Percentiles rank a stretch among this genome's conserved stretches.
These are phyloP conservation scores for Dermochelys coriacea DNA, from an alignment of 2,797 vertebrate species.

Conservation along the genomic window DNA sequence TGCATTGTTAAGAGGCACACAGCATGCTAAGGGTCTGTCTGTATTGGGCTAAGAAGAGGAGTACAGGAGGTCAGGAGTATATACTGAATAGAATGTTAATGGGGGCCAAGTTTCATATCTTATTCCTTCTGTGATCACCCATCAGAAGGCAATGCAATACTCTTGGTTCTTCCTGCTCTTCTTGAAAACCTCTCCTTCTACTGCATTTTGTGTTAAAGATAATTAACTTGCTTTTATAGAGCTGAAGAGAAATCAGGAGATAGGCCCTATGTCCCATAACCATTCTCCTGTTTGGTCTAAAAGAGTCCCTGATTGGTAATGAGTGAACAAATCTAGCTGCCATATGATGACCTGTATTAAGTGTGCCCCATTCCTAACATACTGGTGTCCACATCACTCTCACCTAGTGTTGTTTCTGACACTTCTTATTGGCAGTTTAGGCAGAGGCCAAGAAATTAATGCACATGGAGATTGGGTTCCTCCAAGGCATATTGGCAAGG, in stretches of 20 bases:
- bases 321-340: neutral
- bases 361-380: neutral
- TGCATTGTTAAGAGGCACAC: constrained; percentile 53
- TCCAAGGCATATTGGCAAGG: neutral
- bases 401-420: neutral
- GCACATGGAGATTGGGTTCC: rapidly evolving
- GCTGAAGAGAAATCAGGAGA: constrained; percentile 52
- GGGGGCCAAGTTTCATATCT: constrained; percentile 53
- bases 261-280: no score
- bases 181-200: neutral
- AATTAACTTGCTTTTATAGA: constrained; percentile 64
- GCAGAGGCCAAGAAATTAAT: neutral
- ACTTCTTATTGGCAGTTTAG: rapidly evolving
- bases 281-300: neutral
- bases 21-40: neutral
- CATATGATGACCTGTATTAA: neutral
- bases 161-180: neutral
- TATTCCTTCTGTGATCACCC: neutral
- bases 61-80: constrained; percentile 24
- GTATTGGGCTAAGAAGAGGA: constrained; percentile 29
- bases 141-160: neutral
- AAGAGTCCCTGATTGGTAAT: neutral
- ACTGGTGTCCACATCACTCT: neutral
- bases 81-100: constrained; percentile 22
- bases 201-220: constrained; percentile 36